Evolutionary conservation across 2,797 vertebrate genomes (phyloP), one percentile per base, ranked within the genome.

Genomic region (Morus bassanus): DNA sequence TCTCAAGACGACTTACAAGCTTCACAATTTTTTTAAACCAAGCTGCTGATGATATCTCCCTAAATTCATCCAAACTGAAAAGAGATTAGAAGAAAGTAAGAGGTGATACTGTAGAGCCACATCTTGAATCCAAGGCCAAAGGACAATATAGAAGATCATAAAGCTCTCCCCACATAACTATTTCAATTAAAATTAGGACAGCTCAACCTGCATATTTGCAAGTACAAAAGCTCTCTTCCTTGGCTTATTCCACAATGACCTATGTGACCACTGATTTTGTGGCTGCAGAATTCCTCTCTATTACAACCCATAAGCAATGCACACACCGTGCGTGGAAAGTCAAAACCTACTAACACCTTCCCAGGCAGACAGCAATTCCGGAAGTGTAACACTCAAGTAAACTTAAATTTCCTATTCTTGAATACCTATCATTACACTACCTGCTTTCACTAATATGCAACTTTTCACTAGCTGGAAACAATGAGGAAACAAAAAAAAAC

Each of bases 131-230:
- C n/a, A 41, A 16, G 8, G 19, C 15, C 46, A 51, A 65, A 81
- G n/a, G 23, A 59, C 0, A 0, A 68, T 12, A 18, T 10, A 14
- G 51, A 76, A 25, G 28, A 46, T 0, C 0, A 70, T 13, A 45
- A 61, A 73, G 59, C 10, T 85, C 46, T 67, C 30, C 31, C 35
- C 12, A 64, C n/a, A 27, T 4, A 37, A 6, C 23, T 33, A 13
- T 39, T 75, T 61, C 39, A 51, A 5, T n/a, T 37, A 24, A 51
- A 12, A 68, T 53, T 39, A 76, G 37, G 28, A 50, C 54, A 57
- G 28, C 13, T 69, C 50, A 28, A 43, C 21, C 24, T 51, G 30
- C 11, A 4, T 3, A 64, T 7, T 1, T 51, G 27, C 24, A 60
- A 50, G 23, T 18, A 28, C 27, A 48, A 35, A 73, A 65, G 4